Base-by-base conservation (phyloP, 2,797 vertebrate species). In the Cygnus olor region DNA sequence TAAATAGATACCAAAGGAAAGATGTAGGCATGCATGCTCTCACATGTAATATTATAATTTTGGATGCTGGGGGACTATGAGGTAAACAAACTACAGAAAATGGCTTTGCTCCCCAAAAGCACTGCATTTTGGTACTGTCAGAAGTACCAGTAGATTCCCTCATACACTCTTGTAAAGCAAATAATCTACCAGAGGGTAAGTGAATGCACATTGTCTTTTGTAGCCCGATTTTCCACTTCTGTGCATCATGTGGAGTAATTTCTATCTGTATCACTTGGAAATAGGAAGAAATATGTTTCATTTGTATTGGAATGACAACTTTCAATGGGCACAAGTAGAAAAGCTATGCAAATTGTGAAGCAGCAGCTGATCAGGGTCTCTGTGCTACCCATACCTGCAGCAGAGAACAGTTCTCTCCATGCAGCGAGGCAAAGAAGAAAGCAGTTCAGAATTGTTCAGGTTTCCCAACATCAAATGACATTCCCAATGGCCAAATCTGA, bases 41-140 rank as follows among this genome's bases (percentile, higher is more conserved):
- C 28, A 45, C 11, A 38, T 49, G 28, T 57, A 40, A 53, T 34
- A 19, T 22, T 57, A 27, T 17, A 38, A 11, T 40, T 25, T 15
- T 1, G 8, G 51, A 40, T 0, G 0, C 57, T 22, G 36, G 27
- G 19, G 16, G 24, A 11, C 0, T 1, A 15, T 79, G 19, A 68
- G 18, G 10, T 53, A 36, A 73, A 79, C 27, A 44, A 27, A 49
- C 40, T 17, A 28, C 24, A 36, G 6, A 11, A 65, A 40, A 16
- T n/a, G 57, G 27, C 49, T 51, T 27, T 56, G 63, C 49, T 70
- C 36, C 32, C 36, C 38, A 24, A 47, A 36, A 42, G 40, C 12
- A 18, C 22, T 76, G 32, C 25, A 32, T 76, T 51, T 76, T 21
- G 38, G 25, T 40, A 60, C 38, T 40, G 17, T 34, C 32, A 58